Evolutionary conservation across 2,797 vertebrate genomes (phyloP), one percentile per base, ranked within the genome.

Genomic region (Bryconaethiops microstoma): DNA sequence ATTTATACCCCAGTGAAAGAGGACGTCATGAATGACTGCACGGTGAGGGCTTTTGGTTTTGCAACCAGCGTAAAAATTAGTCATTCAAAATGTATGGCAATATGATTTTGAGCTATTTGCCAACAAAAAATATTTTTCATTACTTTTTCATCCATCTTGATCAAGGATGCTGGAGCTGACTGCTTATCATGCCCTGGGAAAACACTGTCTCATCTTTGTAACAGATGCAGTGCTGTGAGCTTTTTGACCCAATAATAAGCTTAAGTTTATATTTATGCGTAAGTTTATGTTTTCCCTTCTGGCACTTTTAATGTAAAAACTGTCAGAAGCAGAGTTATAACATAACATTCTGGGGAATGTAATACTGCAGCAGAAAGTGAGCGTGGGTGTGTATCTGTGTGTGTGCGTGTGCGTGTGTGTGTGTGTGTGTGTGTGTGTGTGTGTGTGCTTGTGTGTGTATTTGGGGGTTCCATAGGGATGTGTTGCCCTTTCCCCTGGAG

Each of bases 401-500:
- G 35, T 35, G 35, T 35, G 35, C 4, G 35, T 57, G 14, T 10
- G 21, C 68, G n/a, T 79, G 48, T 25, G 45, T 45, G 48, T 52
- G 42, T 64, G n/a, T 45, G 9, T 12, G 17, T 75, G 35, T 80
- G 50, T 29, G 45, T 57, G 48, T 63, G 42, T 55, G 59, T 57
- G 29, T 57, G 21, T 60, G 72, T 76, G 72, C 60, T 52, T 82
- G 52, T 67, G 35, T 55, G 39, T 57, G 21, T 84, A 23, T 82
- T 63, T 82, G 76, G 77, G 52, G 82, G 57, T 79, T 80, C 68
- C 87, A 74, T 89, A 97, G 96, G 88, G 96, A 97, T 85, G 90
- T 97, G 76, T 88, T 97, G 69, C 95, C 96, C 3, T 94, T 96
- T 78, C 91, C 94, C 0, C 93, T 97, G 72, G 92, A 94, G 88